Evolutionary conservation across 1,140 invertebrate species (phyloP), one percentile per base, ranked within the genome.

Genomic region (Nixonia krombeini): DNA sequence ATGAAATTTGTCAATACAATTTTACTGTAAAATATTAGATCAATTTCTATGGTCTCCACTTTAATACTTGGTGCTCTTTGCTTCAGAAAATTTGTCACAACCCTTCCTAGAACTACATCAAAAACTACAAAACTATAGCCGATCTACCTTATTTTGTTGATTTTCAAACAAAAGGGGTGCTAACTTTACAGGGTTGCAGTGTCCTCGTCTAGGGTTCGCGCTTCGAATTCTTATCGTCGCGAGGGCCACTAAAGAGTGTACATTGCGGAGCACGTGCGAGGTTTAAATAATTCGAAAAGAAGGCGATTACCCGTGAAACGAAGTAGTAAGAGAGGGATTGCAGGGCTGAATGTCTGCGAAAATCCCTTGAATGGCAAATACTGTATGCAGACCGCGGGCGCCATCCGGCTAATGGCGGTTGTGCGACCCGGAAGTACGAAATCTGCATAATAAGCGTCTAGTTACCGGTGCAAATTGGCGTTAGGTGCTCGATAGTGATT

Each of bases 381-480:
- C 42, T 23, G 33, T 49, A 50, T 50, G 38, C 38, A 58, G 37
- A 50, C 46, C 59, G 38, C 33, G 38, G 13, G 16, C 15, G 38
- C 23, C 29, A 50, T 47, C 44, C 41, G 26, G 61, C 47, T 56
- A 64, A 64, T 57, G 47, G 51, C 13, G 31, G 18, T 29, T 42
- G n/a, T 35, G 25, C 35, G 33, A 42, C 58, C 49, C 52, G 57
- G 52, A 62, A 68, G 29, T 33, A 45, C 38, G 41, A 46, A 50
- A 62, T 62, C 51, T 61, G 64, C 51, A 61, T 67, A 56, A 61
- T 67, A 67, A 67, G 59, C 56, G 46, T 47, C 45, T 49, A 44
- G 51, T 55, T 56, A 38, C 51, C 23, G 38, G 46, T 56, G 57
- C 51, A 61, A 68, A 62, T 68, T 68, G 47, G 55, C 55, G 37